A percentile compares a stretch with the other conserved stretches of the same genome.
Evolutionary conservation across 1,140 invertebrate species (phyloP).

Genomic region (Cyclina sinensis): DNA sequence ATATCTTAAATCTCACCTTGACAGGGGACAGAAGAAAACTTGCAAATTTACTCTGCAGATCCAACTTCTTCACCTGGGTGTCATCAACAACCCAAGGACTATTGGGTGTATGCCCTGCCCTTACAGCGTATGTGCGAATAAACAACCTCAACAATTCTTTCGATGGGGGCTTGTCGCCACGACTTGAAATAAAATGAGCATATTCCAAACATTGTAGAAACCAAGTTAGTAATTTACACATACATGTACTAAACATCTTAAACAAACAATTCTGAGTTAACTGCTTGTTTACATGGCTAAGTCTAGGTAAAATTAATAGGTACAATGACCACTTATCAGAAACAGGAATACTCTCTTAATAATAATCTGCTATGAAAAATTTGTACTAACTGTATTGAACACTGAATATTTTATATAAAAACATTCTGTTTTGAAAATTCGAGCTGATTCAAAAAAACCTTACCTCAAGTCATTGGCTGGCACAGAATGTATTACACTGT

Average conservation of each 20-base stretch:
- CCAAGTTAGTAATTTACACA: too few species aligned
- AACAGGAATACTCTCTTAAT: too few species aligned
- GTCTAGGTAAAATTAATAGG: too few species aligned
- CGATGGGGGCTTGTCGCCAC: conserved; percentile 80
- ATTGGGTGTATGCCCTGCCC: conserved; percentile 78
- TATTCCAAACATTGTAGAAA: too few species aligned
- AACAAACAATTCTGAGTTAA: too few species aligned
- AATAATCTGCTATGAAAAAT: too few species aligned
- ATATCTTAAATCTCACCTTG: conserved; percentile 80
- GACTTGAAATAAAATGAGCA: conserved; percentile 73
- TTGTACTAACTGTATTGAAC: too few species aligned
- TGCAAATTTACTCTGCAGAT: conserved; percentile 83
- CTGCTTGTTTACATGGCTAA: too few species aligned
- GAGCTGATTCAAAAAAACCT: neutral
- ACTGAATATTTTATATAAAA: too few species aligned
- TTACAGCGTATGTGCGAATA: conserved; percentile 83
- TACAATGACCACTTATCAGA: too few species aligned
- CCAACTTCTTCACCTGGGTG: conserved; percentile 83
- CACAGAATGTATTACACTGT: conserved; percentile 85
- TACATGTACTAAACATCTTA: too few species aligned
- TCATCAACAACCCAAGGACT: conserved; percentile 86
- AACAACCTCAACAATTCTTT: conserved; percentile 85
- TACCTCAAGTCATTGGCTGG: conserved; percentile 76
- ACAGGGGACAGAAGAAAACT: conserved; percentile 84
- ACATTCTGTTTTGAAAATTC: too few species aligned